phyloP scores from a whole-genome alignment of 2,113 vertebrate genomes.

The Xenopus laevis region DNA sequence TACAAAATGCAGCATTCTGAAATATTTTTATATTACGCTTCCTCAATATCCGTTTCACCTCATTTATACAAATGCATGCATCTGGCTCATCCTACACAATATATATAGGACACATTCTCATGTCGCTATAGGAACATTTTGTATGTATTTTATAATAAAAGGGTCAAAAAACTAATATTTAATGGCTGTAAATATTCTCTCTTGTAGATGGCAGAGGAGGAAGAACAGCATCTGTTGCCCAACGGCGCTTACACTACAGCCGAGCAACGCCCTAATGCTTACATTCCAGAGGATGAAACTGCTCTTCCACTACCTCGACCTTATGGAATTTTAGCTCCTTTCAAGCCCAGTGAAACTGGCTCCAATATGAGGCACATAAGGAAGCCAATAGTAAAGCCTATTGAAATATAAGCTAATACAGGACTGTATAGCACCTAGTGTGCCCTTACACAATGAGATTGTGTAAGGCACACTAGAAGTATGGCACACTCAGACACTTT shows the following conservation, averaged over 20 bases:
- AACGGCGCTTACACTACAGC: constrained; percentile 64
- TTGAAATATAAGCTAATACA: constrained; percentile 62
- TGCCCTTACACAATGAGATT: background rate
- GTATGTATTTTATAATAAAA: no score
- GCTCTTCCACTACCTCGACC: constrained; percentile 73
- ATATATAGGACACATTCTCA: no score
- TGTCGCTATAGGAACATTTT: no score
- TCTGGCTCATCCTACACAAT: no score
- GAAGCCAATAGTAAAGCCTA: constrained; percentile 69
- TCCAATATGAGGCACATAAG: constrained; percentile 73
- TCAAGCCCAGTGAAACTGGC: constrained; percentile 71
- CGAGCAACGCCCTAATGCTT: constrained; percentile 71
- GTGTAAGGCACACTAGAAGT: no score
- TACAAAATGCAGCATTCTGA: no score
- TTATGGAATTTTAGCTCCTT: constrained; percentile 73
- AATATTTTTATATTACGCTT: no score
- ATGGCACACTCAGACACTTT: no score
- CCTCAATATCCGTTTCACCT: no score
- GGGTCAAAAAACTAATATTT: no score
- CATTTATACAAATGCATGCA: no score
- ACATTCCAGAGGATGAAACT: constrained; percentile 59
- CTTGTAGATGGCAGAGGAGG: constrained; percentile 62
- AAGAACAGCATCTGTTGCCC: constrained; percentile 60
- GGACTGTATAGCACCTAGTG: no score
- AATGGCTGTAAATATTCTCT: constrained; percentile 9